phyloP scores from a whole-genome alignment of 2,888 invertebrate species.

The Ophion obscuratus region DNA sequence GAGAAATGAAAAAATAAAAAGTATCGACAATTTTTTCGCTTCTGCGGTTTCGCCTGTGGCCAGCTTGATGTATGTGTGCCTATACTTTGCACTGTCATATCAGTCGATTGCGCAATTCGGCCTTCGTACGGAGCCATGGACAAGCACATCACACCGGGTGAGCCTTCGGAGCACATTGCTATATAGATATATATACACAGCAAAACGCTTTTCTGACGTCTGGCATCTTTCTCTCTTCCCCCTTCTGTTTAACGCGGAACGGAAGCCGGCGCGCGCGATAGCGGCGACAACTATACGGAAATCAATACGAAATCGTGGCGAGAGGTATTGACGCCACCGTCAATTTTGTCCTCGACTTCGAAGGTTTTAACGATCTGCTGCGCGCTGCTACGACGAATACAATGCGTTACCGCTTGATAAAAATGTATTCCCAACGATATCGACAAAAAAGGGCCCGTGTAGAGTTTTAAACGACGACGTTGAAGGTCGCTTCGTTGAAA shows the following conservation, averaged over 20 bases:
- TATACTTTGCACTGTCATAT: slow-evolving; percentile 2
- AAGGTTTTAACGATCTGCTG: background rate
- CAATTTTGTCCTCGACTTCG: slow-evolving; percentile 8
- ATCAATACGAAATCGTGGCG: slow-evolving; percentile 49
- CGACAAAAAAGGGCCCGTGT: too few relatives aligned
- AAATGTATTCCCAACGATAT: background rate
- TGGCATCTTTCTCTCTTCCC: slow-evolving; percentile 27
- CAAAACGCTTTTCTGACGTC: slow-evolving; percentile 45
- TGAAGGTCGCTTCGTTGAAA: too few relatives aligned
- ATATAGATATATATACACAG: background rate
- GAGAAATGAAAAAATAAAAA: background rate
- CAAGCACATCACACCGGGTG: slow-evolving; percentile 28
- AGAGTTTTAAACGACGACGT: too few relatives aligned
- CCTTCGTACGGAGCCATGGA: slow-evolving; percentile 48
- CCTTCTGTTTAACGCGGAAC: slow-evolving; percentile 14
- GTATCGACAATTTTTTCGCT: slow-evolving; percentile 10
- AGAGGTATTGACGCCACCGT: slow-evolving; percentile 26
- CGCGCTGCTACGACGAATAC: slow-evolving; percentile 1
- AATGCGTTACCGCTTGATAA: slow-evolving; percentile 1
- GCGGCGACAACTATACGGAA: slow-evolving; percentile 31
- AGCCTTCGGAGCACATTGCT: slow-evolving; percentile 41
- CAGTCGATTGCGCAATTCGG: slow-evolving; percentile 56
- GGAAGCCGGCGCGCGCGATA: slow-evolving; percentile 3
- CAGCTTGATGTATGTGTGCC: background rate
- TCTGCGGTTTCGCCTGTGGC: slow-evolving; percentile 9